These are phyloP conservation scores for Vulpes lagopus DNA, from an alignment of 2,113 vertebrate species.

Conservation along the genomic window DNA sequence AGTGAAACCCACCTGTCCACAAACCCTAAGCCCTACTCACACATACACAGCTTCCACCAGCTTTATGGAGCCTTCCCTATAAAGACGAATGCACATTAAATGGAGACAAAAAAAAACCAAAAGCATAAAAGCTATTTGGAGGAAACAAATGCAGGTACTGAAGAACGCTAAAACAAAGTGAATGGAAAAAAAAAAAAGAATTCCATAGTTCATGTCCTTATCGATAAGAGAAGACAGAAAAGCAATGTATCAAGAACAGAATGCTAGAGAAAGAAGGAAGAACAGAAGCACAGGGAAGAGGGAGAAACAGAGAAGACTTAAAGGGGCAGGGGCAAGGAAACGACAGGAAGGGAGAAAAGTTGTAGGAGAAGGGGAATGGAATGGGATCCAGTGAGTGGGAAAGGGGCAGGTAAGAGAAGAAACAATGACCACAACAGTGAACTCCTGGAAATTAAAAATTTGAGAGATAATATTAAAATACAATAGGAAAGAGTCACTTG, in stretches of 20 bases:
- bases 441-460: conserved; percentile 14
- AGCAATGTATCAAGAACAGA: background rate
- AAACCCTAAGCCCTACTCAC: background rate
- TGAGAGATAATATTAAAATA: background rate
- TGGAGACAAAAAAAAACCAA: background rate
- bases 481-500: background rate
- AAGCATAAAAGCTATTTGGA: conserved; percentile 24
- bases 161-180: background rate
- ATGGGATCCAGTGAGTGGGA: background rate
- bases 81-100: background rate
- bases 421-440: background rate
- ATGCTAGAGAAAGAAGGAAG: background rate
- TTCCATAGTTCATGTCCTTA: background rate
- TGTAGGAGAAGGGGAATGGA: background rate
- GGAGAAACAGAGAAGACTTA: background rate
- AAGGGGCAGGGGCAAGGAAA: background rate
- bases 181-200: conserved; percentile 38
- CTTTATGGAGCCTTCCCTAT: background rate
- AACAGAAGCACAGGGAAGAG: background rate
- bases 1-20: background rate
- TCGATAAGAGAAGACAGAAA: background rate
- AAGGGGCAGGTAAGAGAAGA: background rate
- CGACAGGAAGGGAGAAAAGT: background rate
- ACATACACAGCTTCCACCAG: background rate
- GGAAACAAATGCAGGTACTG: background rate